Base-by-base conservation (phyloP, 2,113 vertebrate species). In the Mirounga angustirostris region DNA sequence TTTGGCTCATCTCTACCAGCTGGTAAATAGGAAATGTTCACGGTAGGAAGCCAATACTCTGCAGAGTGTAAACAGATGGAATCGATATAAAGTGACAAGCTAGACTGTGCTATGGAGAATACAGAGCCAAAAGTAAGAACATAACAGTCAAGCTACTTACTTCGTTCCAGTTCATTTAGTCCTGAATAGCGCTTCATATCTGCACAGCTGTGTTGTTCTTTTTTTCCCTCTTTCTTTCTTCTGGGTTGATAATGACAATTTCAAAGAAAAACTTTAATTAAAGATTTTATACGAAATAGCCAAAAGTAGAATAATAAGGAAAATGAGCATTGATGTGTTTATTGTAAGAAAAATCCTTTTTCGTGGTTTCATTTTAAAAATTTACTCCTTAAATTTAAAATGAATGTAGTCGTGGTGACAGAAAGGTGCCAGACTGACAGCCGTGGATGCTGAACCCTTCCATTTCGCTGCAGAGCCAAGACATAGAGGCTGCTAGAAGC, bases 1-100 rank as follows among this genome's bases (percentile, higher is more conserved):
- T 99, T 99, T 99, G 98, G 98, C 98, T 98, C 98, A 97, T 99
- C 98, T 99, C 98, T 98, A 98, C 99, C 99, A 99, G 99, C 99
- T 99, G 99, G 99, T 99, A 99, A 99, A 99, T 99, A 99, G 99
- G 99, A 99, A 99, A 98, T 98, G 98, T 99, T 99, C 99, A 97
- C 99, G 97, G 98, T 98, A 97, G 99, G 99, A 98, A 98, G 99
- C 99, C 99, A 99, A 98, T 98, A 97, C 98, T 98, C 99, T 98
- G 98, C 98, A 98, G 99, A 99, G 99, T 98, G 98, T 99, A 99
- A 99, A 99, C 99, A 99, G 99, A 99, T 99, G 99, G 99, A 99
- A 99, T 99, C 98, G 98, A 98, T 99, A 99, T 98, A 99, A 99
- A 99, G 98, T 99, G 99, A 99, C 99, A 99, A 99, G 99, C 98